Evolutionary conservation across 1,140 invertebrate genomes (phyloP), one percentile per base, ranked within the genome.

Genomic region (Magallana ariakensis): DNA sequence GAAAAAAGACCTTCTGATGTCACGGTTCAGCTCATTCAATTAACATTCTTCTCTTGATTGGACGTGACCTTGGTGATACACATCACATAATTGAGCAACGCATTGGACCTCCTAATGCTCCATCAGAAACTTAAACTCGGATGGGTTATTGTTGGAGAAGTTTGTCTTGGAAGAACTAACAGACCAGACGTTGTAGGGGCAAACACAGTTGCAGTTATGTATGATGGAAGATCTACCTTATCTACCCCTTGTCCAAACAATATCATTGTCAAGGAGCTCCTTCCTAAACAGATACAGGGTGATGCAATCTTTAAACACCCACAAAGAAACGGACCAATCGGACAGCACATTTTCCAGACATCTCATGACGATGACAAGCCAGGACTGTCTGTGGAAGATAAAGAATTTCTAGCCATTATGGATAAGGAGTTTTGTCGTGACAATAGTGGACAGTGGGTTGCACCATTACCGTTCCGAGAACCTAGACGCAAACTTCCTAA

Each of bases 241-340:
- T 85, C 80, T 56, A 13, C 54, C 58, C 88, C 88, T 3, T 89
- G 88, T 54, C 0, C 26, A 15, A 88, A 83, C 75, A 80, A 33
- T 11, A 60, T 87, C 46, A 16, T 53, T 8, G 26, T 88, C 9
- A 85, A 85, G 58, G 16, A 75, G 95, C 94, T 94, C 94, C 95
- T 89, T 93, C 94, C 22, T 62, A 22, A 53, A 22, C 15, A 33
- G 46, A 55, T 13, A 11, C 19, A 53, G 22, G 6, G n/a, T 66
- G n/a, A 66, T 66, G 62, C 10, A 66, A 19, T 19, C 62, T 5
- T 66, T 19, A 66, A 16, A 66, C n/a, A 19, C 3, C 15, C 7
- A 19, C 15, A 16, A 19, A 1, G n/a, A 66, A 16, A 9, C 22
- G n/a, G 19, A 19, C 22, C n/a, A 9, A 54, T 84, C 80, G 15